These are phyloP conservation scores for Rhingia campestris DNA, from an alignment of 2,888 invertebrate species.

Conservation along the genomic window DNA sequence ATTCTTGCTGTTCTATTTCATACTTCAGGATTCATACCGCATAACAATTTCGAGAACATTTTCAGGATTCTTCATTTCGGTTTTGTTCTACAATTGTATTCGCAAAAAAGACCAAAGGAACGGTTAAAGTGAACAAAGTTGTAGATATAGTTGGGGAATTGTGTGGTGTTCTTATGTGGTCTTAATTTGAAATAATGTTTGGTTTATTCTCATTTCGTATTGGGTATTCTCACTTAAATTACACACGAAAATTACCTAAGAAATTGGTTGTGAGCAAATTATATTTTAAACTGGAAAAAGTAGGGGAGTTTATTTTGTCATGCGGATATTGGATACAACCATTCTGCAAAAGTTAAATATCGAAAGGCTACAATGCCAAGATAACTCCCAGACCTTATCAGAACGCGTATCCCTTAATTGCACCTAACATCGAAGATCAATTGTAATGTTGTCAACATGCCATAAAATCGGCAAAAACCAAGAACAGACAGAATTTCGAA, in stretches of 20 bases:
- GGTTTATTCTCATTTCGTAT: constrained; percentile 21
- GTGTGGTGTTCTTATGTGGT: constrained; percentile 54
- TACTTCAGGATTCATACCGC: constrained; percentile 66
- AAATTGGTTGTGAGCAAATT: constrained; percentile 32
- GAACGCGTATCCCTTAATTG: too few species aligned
- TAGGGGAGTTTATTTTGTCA: too few species aligned
- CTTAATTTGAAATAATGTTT: constrained; percentile 62
- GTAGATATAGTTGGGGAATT: constrained; percentile 16
- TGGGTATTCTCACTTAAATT: constrained; percentile 14
- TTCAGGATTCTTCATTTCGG: constrained; percentile 64
- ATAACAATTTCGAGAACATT: constrained; percentile 70
- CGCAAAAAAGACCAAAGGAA: constrained; percentile 63
- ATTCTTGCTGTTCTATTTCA: not conserved
- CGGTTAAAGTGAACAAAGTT: constrained; percentile 32
- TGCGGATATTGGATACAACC: too few species aligned
- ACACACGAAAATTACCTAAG: constrained; percentile 30
- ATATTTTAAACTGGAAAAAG: not conserved
- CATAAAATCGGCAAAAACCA: too few species aligned
- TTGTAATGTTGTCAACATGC: too few species aligned
- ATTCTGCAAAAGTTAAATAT: too few species aligned
- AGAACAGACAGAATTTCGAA: too few species aligned
- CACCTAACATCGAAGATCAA: too few species aligned
- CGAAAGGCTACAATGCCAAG: too few species aligned
- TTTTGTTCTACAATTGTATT: constrained; percentile 69
- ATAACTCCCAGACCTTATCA: too few species aligned